phyloP scores from a whole-genome alignment of 2,113 vertebrate species.

The Calypte anna region DNA sequence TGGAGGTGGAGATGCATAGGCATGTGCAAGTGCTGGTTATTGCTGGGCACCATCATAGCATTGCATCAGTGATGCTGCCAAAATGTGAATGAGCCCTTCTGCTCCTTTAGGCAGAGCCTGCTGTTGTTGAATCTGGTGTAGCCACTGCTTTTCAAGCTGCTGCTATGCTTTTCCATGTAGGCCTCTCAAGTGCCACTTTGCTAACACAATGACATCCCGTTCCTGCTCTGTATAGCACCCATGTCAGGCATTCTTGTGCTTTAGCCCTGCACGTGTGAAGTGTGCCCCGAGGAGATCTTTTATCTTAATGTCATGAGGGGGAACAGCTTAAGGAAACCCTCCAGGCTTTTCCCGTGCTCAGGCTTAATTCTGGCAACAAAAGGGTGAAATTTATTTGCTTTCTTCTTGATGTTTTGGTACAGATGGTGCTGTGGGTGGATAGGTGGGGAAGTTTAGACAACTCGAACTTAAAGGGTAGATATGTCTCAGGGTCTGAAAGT shows the following conservation, averaged over 20 bases:
- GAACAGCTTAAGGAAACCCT: background rate
- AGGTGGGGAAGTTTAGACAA: slow-evolving; percentile 9
- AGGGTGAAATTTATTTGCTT: background rate
- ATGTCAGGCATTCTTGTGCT: background rate
- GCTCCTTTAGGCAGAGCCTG: background rate
- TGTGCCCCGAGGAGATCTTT: background rate
- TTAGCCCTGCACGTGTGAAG: background rate
- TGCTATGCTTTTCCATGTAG: background rate
- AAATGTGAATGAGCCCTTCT: background rate
- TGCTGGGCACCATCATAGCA: background rate
- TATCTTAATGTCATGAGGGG: accelerated
- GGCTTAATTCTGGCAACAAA: background rate
- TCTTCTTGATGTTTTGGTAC: background rate
- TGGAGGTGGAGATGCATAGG: background rate
- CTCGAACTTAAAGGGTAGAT: background rate
- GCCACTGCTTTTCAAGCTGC: background rate
- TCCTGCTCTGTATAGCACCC: background rate
- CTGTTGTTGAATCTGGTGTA: background rate
- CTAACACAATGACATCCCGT: background rate
- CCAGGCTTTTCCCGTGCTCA: background rate
- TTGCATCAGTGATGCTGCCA: background rate
- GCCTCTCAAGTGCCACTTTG: background rate
- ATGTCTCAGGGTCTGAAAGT: slow-evolving; percentile 10
- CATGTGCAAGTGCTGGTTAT: background rate
- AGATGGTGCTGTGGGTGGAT: slow-evolving; percentile 64